phyloP scores from a whole-genome alignment of 2,113 vertebrate genomes.

The Dromaius novaehollandiae region DNA sequence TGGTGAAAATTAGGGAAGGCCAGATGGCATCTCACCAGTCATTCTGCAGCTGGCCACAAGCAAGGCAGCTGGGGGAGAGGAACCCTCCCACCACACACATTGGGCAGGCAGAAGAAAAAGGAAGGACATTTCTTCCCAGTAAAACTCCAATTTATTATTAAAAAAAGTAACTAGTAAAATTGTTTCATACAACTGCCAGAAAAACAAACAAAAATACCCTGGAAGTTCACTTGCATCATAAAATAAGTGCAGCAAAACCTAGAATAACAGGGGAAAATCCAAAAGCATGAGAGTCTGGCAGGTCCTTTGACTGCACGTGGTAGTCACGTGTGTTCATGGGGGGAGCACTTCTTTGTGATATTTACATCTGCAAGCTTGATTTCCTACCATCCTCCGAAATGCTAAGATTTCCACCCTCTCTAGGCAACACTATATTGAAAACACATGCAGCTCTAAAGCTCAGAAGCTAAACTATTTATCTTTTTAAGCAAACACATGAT shows the following conservation, averaged over 20 bases:
- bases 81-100: conserved; percentile 7
- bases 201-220: not conserved
- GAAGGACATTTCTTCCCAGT: not conserved
- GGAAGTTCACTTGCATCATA: not conserved
- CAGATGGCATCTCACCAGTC: conserved; percentile 56
- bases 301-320: not conserved
- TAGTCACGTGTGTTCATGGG: not conserved
- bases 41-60: conserved; percentile 50
- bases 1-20: conserved; percentile 31
- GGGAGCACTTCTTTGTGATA: not conserved
- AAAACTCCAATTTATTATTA: not conserved
- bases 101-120: not conserved
- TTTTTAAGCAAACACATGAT: not conserved
- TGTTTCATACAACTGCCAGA: not conserved
- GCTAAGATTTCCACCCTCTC: not conserved
- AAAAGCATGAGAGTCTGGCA: not conserved
- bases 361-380: not conserved
- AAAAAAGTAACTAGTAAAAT: not conserved
- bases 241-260: not conserved
- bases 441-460: not conserved
- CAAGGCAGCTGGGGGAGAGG: conserved; percentile 24
- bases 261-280: not conserved
- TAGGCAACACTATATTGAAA: not conserved
- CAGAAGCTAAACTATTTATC: not conserved
- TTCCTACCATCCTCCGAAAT: not conserved